Percentiles rank a stretch among this genome's conserved stretches.
Evolutionary conservation across 2,113 vertebrate species (phyloP).

Genomic region (Limanda limanda): DNA sequence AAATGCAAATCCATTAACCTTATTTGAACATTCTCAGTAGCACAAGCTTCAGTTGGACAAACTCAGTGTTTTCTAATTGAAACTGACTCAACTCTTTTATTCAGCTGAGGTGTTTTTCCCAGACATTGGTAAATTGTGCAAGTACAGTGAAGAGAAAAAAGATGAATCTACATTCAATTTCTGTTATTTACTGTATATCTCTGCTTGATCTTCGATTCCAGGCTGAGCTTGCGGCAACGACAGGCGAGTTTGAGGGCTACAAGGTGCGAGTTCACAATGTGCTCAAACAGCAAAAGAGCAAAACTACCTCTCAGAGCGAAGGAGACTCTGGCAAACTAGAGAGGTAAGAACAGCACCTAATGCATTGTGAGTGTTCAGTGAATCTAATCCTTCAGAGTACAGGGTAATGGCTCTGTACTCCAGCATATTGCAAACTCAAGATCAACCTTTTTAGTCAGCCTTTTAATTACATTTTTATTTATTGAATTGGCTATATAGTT

Average conservation of each 20-base stretch:
- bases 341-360: slow-evolving; percentile 81
- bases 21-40: too few relatives aligned
- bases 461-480: background rate
- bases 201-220: slow-evolving; percentile 61
- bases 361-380: background rate
- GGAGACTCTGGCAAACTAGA: slow-evolving; percentile 88
- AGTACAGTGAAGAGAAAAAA: background rate
- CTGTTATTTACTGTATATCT: background rate
- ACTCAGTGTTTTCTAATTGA: too few relatives aligned
- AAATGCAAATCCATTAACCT: too few relatives aligned
- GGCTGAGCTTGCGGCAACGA: slow-evolving; percentile 87
- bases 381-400: background rate
- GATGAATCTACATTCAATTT: background rate
- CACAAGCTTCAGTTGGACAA: too few relatives aligned
- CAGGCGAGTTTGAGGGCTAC: slow-evolving; percentile 94
- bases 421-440: too few relatives aligned
- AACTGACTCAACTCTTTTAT: too few relatives aligned
- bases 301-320: slow-evolving; percentile 85
- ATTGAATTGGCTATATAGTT: background rate
- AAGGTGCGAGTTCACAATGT: slow-evolving; percentile 98
- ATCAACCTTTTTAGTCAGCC: too few relatives aligned
- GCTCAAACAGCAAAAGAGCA: slow-evolving; percentile 95
- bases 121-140: background rate
- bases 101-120: background rate
- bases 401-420: too few relatives aligned